phyloP scores from a whole-genome alignment of 2,888 invertebrate species.

The Meghimatium bilineatum region DNA sequence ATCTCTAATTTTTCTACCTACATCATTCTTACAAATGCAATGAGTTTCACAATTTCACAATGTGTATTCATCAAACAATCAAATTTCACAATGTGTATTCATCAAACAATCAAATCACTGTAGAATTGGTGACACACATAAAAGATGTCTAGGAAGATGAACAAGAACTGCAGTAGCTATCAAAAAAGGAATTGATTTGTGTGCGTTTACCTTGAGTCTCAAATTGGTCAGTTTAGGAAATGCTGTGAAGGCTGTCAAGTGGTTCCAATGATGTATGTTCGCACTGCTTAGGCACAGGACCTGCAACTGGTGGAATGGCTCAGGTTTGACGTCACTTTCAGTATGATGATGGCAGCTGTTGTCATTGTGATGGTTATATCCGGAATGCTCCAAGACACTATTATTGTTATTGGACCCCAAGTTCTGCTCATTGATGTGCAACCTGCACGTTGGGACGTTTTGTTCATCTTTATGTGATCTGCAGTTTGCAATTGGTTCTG shows the following conservation, averaged over 20 bases:
- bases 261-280: conserved; percentile 60
- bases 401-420: background rate
- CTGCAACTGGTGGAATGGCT: conserved; percentile 60
- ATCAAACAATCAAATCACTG: too few relatives aligned
- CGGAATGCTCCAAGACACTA: background rate
- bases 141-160: too few relatives aligned
- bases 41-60: too few relatives aligned
- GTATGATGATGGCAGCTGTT: background rate
- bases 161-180: too few relatives aligned
- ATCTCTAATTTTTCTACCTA: too few relatives aligned
- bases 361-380: background rate
- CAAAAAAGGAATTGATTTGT: too few relatives aligned
- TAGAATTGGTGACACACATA: too few relatives aligned
- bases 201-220: conserved; percentile 62
- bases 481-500: background rate
- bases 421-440: background rate
- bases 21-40: too few relatives aligned
- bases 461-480: background rate
- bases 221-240: conserved; percentile 65
- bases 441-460: too few relatives aligned
- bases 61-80: too few relatives aligned
- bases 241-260: conserved; percentile 59
- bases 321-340: background rate
- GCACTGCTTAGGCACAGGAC: conserved; percentile 69
- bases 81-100: too few relatives aligned